A percentile compares a stretch with the other conserved stretches of the same genome.
Conservation (phyloP, 2,888 invertebrate genomes). For the Eugnorisma glareosa region DNA sequence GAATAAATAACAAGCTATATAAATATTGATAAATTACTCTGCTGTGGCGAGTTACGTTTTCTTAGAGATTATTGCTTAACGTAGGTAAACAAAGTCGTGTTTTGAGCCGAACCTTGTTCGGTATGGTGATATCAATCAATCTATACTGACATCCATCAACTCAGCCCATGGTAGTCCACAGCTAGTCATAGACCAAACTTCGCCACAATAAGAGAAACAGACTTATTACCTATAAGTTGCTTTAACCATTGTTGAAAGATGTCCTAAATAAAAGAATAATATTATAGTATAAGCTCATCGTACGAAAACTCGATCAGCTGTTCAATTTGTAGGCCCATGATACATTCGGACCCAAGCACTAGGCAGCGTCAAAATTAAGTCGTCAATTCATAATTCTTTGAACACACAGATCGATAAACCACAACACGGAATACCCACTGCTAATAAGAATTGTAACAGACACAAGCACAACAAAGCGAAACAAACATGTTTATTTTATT, state of each 20-base stretch:
- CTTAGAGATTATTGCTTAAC: not conserved
- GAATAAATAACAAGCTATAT: too few species aligned
- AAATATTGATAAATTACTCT: not conserved
- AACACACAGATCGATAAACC: slow-evolving; percentile 36
- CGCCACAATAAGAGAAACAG: not conserved
- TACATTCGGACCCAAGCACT: not conserved
- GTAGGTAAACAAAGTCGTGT: slow-evolving; percentile 10
- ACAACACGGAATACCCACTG: slow-evolving; percentile 6
- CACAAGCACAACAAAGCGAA: slow-evolving; percentile 31
- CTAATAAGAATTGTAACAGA: slow-evolving; percentile 1
- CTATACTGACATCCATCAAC: not conserved
- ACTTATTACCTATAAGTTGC: too few species aligned
- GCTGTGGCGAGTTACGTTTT: not conserved
- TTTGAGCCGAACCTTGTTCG: not conserved
- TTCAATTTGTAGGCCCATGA: not conserved
- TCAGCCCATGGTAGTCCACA: not conserved
- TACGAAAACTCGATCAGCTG: not conserved
- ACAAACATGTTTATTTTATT: slow-evolving; percentile 19
- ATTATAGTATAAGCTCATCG: not conserved
- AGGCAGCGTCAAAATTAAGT: not conserved
- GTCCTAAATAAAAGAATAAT: not conserved
- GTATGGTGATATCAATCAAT: too few species aligned
- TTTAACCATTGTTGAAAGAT: not conserved
- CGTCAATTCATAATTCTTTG: slow-evolving; percentile 5
- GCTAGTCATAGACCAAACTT: not conserved